These are phyloP conservation scores for Nasonia giraulti DNA, from an alignment of 1,140 invertebrate genomes.

Conservation along the genomic window DNA sequence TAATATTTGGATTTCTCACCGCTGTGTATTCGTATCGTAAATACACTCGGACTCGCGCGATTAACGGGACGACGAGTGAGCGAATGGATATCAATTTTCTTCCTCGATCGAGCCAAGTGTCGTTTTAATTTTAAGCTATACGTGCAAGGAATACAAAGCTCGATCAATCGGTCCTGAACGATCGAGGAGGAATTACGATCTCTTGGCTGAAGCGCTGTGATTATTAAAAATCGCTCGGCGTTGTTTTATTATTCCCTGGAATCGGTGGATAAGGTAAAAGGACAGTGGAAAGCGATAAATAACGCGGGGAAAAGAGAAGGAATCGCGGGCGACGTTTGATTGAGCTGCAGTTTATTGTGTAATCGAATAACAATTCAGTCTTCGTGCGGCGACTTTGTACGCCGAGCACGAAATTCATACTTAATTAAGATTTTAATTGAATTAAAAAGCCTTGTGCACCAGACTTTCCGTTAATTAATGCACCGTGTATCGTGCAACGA, in stretches of 20 bases:
- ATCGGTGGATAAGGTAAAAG: no score
- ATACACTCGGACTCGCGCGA: no score
- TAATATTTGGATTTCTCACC: neutral
- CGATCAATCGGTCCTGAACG: conserved; percentile 3
- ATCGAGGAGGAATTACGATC: conserved; percentile 25
- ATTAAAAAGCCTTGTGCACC: conserved; percentile 16
- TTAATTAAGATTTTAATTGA: conserved; percentile 34
- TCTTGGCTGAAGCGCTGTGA: no score
- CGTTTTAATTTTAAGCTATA: conserved; percentile 35
- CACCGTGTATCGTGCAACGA: neutral
- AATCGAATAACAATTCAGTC: no score
- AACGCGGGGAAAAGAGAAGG: neutral
- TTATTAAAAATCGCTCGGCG: neutral
- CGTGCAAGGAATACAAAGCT: conserved; percentile 1
- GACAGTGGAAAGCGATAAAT: neutral
- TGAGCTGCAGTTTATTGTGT: neutral
- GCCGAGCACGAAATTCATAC: neutral
- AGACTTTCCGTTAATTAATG: conserved; percentile 14
- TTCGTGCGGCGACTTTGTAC: no score
- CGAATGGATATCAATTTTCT: no score
- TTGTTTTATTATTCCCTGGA: no score
- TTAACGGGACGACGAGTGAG: no score
- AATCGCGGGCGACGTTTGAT: neutral
- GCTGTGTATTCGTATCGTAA: no score
- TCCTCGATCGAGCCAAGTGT: neutral